Base-by-base conservation (phyloP, 1,140 invertebrate genomes). In the Parapsyche elsis region DNA sequence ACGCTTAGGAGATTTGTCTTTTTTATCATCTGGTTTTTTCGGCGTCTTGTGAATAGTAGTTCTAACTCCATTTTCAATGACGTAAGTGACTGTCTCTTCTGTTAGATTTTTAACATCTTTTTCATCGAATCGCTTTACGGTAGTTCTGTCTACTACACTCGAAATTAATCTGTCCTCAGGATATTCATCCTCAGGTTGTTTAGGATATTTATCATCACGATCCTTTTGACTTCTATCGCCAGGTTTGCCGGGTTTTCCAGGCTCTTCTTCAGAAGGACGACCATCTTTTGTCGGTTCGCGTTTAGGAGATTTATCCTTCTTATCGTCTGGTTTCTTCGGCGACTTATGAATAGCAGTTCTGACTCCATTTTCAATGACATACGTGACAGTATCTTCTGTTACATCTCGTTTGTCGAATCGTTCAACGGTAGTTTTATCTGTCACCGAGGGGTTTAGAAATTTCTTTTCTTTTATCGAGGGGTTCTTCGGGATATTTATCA, bases 41-140 rank as follows among this genome's bases (percentile, higher is more conserved):
- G 73, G 53, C 1, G 73, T 75, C 64, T 73, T 38, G 14, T 49
- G n/a, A 46, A 86, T 85, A 84, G 87, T 88, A 61, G 87, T 87
- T 12, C 87, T 89, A 64, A 89, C 84, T n/a, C 88, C 88, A 84
- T 89, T 88, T 84, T 89, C 86, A 16, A 86, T 89, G 21, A 89
- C 86, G 75, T 89, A 89, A 23, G 45, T 19, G 5, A 61, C 38
- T 30, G 24, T 44, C 19, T 79, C 71, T 71, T 73, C 67, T 2
- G 67, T 74, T 1, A 46, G 9, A 53, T 44, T 79, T 30, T 9
- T 44, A 21, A 57, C n/a, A 24, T 71, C 44, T n/a, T 4, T 59
- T 30, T 46, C 23, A 73, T 73, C 38, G 12, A 73, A 23, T 46
- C 45, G 9, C 16, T 46, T 19, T 46, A 46, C 5, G 14, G 45